Evolutionary conservation across 1,140 invertebrate species (phyloP), one percentile per base, ranked within the genome.

Genomic region (Drosophila ohnishii): DNA sequence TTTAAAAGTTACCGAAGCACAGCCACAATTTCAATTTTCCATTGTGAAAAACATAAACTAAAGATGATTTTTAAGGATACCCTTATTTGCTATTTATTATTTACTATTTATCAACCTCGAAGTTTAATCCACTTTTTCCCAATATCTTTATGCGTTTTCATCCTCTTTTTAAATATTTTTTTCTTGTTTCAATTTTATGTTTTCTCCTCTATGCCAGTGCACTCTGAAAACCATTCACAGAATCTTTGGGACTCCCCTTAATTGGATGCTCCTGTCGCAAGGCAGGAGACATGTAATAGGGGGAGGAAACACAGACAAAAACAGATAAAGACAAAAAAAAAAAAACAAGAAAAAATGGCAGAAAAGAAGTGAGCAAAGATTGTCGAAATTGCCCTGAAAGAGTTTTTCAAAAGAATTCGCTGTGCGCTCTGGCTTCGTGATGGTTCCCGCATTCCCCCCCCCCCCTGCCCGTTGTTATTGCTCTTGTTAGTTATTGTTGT

Each of bases 401-500:
- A 69, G 65, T 69, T 69, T 51, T 65, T 10, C 28, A 53, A 69
- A 69, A 66, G 65, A 69, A 69, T 66, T 69, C 39, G 13, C 62
- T 66, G 44, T 60, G 22, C 34, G n/a, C 28, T n/a, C 35, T 22
- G n/a, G 11, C 32, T 37, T 34, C 51, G 51, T 34, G 32, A 10
- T 19, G 51, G 34, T 10, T 35, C 30, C 37, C 28, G 30, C 67
- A 19, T 28, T 14, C 16, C 3, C 22, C 64, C 16, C 48, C 30
- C 64, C 16, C 59, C 30, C 11, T 22, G 37, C 14, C 53, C 39
- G 40, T 64, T 59, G 65, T 58, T 77, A 48, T 56, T 78, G 45
- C 47, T 61, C 72, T 76, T 74, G 76, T 70, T 55, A 59, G 77
- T 69, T 84, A 62, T 72, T 71, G 69, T 77, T 80, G 51, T 76